Evolutionary conservation across 2,797 vertebrate species (phyloP).

Genomic region (Agapornis canus): DNA sequence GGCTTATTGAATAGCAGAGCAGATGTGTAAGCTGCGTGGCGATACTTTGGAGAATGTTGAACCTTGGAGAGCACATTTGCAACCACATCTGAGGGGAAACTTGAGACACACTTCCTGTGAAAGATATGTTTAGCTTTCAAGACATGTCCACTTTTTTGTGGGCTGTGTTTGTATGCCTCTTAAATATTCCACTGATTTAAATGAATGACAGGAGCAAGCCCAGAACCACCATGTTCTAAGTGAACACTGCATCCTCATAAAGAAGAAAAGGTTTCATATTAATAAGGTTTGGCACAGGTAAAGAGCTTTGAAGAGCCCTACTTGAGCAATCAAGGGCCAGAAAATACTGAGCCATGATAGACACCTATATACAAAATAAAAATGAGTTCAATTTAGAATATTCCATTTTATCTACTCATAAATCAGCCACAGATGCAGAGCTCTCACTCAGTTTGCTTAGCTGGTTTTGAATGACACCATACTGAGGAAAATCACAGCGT

Average conservation of each 20-base stretch:
- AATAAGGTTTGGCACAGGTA: background rate
- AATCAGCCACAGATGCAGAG: background rate
- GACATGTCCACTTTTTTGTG: background rate
- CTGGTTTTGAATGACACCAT: background rate
- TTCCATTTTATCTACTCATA: background rate
- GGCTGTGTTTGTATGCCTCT: background rate
- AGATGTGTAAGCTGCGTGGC: accelerated
- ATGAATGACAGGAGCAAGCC: background rate
- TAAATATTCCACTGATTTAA: background rate
- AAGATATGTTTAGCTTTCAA: background rate
- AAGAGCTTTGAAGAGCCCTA: background rate
- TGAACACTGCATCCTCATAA: background rate
- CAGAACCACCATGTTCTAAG: background rate
- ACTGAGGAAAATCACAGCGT: background rate
- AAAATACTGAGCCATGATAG: background rate
- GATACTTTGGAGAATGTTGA: background rate
- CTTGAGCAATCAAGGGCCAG: background rate
- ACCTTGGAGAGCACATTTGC: background rate
- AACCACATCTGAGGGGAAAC: background rate
- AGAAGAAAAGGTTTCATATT: background rate
- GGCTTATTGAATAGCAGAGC: background rate
- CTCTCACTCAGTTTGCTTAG: background rate
- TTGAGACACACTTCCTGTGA: background rate
- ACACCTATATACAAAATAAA: background rate
- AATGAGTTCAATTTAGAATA: background rate